phyloP scores from a whole-genome alignment of 2,888 invertebrate genomes.

The Hedychridium roseum region DNA sequence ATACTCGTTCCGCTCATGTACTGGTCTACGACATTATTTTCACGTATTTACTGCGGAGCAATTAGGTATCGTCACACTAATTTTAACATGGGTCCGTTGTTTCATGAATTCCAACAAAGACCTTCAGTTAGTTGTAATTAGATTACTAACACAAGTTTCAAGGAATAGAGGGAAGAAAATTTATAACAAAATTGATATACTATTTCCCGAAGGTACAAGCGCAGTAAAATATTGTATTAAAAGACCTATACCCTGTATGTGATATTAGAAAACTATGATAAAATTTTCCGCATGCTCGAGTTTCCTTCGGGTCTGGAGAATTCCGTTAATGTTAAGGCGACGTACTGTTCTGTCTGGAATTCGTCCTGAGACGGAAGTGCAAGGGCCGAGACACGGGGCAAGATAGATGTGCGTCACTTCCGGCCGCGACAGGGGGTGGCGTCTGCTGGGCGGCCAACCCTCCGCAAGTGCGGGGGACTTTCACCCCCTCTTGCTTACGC shows the following conservation, averaged over 20 bases:
- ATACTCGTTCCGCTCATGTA: too few relatives aligned
- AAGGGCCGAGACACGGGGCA: conserved; percentile 53
- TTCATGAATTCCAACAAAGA: too few relatives aligned
- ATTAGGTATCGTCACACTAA: too few relatives aligned
- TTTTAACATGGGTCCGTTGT: too few relatives aligned
- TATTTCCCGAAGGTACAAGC: background rate
- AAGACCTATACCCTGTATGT: background rate
- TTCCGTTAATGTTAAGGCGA: too few relatives aligned
- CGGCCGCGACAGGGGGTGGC: conserved; percentile 63
- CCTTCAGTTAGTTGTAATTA: too few relatives aligned
- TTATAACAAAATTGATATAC: background rate
- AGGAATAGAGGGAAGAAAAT: background rate
- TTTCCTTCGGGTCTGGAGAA: background rate
- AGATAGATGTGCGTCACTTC: conserved; percentile 64
- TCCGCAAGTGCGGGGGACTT: conserved; percentile 33
- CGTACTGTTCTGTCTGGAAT: conserved; percentile 2
- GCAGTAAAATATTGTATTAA: background rate
- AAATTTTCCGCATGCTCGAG: background rate
- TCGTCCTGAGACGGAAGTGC: conserved; percentile 52
- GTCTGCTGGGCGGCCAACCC: conserved; percentile 56
- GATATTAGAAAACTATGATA: too few relatives aligned
- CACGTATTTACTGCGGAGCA: too few relatives aligned
- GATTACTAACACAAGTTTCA: too few relatives aligned
- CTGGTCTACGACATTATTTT: too few relatives aligned
- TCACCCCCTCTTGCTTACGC: conserved; percentile 49